phyloP scores from a whole-genome alignment of 2,888 invertebrate genomes.

The Zygaena filipendulae region DNA sequence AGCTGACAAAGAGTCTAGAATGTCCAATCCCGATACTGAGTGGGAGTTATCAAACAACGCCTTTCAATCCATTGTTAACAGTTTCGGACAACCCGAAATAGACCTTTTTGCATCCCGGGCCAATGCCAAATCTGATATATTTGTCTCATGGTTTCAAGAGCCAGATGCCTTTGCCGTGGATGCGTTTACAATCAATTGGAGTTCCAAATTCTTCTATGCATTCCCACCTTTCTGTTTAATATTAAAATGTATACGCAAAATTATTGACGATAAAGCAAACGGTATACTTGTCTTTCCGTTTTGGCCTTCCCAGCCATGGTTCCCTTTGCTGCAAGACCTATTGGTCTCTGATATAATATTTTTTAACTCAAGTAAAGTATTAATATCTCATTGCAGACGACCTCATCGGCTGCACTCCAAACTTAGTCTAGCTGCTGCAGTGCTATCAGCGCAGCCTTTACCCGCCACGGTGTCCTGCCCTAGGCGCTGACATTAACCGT shows the following conservation, averaged over 20 bases:
- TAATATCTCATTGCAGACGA: conserved; percentile 15
- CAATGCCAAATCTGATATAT: conserved; percentile 13
- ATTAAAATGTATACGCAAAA: conserved; percentile 12
- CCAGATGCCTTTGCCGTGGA: conserved; percentile 12
- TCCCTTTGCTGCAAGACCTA: conserved; percentile 12
- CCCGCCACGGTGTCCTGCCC: conserved; percentile 3
- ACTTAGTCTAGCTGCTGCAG: conserved; percentile 19
- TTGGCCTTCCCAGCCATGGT: conserved; percentile 20
- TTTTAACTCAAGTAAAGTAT: conserved; percentile 11
- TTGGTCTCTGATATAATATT: conserved; percentile 11
- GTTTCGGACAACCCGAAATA: conserved; percentile 13
- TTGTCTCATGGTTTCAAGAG: conserved; percentile 11
- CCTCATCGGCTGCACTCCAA: conserved; percentile 10
- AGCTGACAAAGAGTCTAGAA: conserved; percentile 14
- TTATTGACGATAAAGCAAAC: conserved; percentile 16
- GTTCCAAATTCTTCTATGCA: conserved; percentile 12
- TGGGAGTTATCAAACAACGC: conserved; percentile 5
- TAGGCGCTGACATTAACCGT: conserved; percentile 12
- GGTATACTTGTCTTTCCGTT: conserved; percentile 19
- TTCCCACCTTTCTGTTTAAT: conserved; percentile 16
- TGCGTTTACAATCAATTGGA: conserved; percentile 13
- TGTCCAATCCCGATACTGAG: conserved; percentile 9
- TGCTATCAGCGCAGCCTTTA: conserved; percentile 14
- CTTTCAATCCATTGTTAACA: conserved; percentile 5
- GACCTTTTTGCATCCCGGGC: conserved; percentile 12